Evolutionary conservation across 2,888 invertebrate genomes (phyloP), one percentile per base, ranked within the genome.

Genomic region (Erpobdella octoculata): DNA sequence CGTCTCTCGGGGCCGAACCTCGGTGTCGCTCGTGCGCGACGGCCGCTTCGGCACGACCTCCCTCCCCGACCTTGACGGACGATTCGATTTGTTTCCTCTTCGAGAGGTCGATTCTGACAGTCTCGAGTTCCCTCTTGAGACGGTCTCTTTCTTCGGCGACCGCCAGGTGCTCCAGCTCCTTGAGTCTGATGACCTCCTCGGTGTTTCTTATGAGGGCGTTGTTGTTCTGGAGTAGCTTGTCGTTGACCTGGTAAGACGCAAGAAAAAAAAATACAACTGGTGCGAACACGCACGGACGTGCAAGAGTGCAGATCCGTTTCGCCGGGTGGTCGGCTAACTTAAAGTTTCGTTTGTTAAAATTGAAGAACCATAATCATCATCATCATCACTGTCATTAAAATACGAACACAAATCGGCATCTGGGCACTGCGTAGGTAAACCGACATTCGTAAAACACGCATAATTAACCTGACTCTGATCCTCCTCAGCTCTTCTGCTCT

Each of bases 191-290:
- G 6, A 65, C n/a, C n/a, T 65, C 25, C 28, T 65, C 35, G 21
- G 33, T 65, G 18, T 35, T 37, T 9, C n/a, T 37, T 18, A 65
- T 33, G 35, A 65, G 37, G 9, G 35, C 25, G 35, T 33, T 65
- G 65, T 65, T 65, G 65, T 65, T 36, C 37, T 65, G 36, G 2
- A 65, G 37, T 6, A 65, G 65, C 37, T 65, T 65, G 21, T 65
- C 36, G 37, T 65, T 65, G 21, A 65, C 36, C 25, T 65, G 35
- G 37, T 5, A 48, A 48, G 12, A 6, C 4, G 48, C 12, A 12
- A 48, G 18, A 48, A 48, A 18, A 41, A 18, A 12, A 41, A 9
- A 41, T 18, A 41, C n/a, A n/a, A n/a, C n/a, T n/a, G n/a, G n/a
- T n/a, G n/a, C n/a, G n/a, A n/a, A n/a, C n/a, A n/a, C n/a, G n/a